phyloP scores from a whole-genome alignment of 2,113 vertebrate species.

The Numida meleagris region DNA sequence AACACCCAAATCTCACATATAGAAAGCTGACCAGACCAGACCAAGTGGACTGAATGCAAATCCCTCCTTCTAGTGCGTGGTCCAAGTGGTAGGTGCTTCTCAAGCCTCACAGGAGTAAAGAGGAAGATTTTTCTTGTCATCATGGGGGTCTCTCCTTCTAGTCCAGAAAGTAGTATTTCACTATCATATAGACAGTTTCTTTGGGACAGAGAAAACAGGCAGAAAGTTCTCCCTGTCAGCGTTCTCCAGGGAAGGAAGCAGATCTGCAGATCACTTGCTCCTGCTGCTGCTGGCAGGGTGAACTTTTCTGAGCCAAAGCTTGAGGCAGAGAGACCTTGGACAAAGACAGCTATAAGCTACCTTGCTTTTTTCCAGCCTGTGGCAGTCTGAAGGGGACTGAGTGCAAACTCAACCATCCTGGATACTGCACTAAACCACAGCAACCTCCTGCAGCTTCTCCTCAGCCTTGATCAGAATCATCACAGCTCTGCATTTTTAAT shows the following conservation, averaged over 20 bases:
- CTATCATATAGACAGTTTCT: fast-evolving
- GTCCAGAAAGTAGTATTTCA: neutral
- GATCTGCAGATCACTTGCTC: too few relatives aligned
- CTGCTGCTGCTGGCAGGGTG: neutral
- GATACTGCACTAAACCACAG: neutral
- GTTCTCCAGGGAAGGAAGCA: neutral
- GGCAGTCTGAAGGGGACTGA: neutral
- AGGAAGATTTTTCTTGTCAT: neutral
- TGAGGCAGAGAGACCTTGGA: too few relatives aligned
- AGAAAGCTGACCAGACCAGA: neutral
- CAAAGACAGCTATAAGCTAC: neutral
- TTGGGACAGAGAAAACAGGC: neutral
- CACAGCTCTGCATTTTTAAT: neutral
- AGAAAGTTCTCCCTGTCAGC: neutral
- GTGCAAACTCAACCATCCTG: neutral
- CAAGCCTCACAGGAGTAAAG: fast-evolving
- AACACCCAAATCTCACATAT: neutral
- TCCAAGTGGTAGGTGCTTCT: neutral
- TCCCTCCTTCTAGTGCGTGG: neutral
- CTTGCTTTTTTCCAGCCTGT: neutral
- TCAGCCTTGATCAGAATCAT: neutral
- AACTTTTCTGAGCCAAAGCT: too few relatives aligned
- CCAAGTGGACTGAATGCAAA: neutral
- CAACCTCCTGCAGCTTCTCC: neutral
- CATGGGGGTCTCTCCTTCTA: neutral